A percentile compares a stretch with the other conserved stretches of the same genome.
phyloP scores from a whole-genome alignment of 2,888 invertebrate species.

The Arge pagana region DNA sequence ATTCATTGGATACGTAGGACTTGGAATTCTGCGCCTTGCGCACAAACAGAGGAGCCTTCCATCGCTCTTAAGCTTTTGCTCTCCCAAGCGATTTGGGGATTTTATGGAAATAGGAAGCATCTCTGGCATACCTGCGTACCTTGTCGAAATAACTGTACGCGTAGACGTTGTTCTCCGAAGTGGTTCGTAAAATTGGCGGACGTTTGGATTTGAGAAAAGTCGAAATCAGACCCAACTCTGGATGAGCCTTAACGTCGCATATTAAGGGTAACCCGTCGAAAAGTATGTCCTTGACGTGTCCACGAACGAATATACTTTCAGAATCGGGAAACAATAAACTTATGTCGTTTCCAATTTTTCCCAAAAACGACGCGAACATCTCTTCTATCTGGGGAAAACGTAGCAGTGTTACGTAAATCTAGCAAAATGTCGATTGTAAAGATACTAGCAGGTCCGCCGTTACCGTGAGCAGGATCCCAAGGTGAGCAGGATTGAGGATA shows the following conservation, averaged over 20 bases:
- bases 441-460: conserved; percentile 21
- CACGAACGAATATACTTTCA: conserved; percentile 61
- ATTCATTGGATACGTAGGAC: too few species aligned
- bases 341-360: conserved; percentile 61
- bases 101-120: too few species aligned
- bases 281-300: conserved; percentile 62
- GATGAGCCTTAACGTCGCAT: conserved; percentile 54
- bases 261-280: conserved; percentile 64
- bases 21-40: too few species aligned
- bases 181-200: conserved; percentile 33
- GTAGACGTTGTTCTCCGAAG: conserved; percentile 30
- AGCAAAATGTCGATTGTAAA: neutral
- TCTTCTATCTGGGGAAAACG: conserved; percentile 51
- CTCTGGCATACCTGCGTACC: too few species aligned
- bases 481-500: conserved; percentile 64
- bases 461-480: conserved; percentile 58
- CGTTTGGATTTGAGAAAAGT: conserved; percentile 28
- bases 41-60: too few species aligned
- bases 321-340: conserved; percentile 61
- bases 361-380: conserved; percentile 58
- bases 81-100: too few species aligned
- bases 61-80: too few species aligned
- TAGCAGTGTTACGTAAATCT: neutral
- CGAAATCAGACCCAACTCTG: conserved; percentile 38
- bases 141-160: conserved; percentile 34